phyloP scores from a whole-genome alignment of 2,797 vertebrate genomes.

The Etheostoma perlongum region DNA sequence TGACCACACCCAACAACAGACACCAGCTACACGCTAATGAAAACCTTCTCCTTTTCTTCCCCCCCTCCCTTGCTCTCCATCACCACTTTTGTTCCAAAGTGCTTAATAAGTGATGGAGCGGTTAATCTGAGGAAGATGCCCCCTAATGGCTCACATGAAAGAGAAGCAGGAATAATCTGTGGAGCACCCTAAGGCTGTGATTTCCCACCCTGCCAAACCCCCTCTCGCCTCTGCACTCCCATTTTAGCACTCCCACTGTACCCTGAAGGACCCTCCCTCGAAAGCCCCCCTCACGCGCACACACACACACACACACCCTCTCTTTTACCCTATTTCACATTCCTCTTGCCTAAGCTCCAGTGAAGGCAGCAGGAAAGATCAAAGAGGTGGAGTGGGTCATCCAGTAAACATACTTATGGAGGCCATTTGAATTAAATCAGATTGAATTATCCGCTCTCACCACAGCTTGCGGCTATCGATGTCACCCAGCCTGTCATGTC shows the following conservation, averaged over 20 bases:
- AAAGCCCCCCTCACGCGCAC: constrained; percentile 23
- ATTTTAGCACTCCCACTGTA: constrained; percentile 59
- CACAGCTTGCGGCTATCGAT: constrained; percentile 32
- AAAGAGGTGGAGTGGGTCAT: constrained; percentile 58
- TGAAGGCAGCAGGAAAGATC: constrained; percentile 55
- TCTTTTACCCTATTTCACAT: constrained; percentile 13
- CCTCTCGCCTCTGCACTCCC: constrained; percentile 48
- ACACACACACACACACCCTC: constrained; percentile 1
- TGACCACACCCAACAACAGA: constrained; percentile 58
- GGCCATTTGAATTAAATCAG: constrained; percentile 55
- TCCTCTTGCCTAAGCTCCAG: constrained; percentile 39
- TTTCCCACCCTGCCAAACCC: constrained; percentile 64
- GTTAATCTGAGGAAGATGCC: constrained; percentile 70
- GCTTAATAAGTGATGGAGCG: constrained; percentile 76
- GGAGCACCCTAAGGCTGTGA: constrained; percentile 67
- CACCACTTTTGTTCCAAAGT: constrained; percentile 71
- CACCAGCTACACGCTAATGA: constrained; percentile 41
- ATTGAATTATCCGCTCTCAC: constrained; percentile 66
- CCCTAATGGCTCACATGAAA: constrained; percentile 75
- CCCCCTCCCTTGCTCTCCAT: constrained; percentile 27
- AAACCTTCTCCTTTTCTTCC: constrained; percentile 32
- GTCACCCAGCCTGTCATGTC: constrained; percentile 32
- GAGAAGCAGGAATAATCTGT: constrained; percentile 73
- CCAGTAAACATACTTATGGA: constrained; percentile 61
- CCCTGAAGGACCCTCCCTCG: constrained; percentile 63